Base-by-base conservation (phyloP, 2,797 vertebrate species). In the Chromobotia macracanthus region DNA sequence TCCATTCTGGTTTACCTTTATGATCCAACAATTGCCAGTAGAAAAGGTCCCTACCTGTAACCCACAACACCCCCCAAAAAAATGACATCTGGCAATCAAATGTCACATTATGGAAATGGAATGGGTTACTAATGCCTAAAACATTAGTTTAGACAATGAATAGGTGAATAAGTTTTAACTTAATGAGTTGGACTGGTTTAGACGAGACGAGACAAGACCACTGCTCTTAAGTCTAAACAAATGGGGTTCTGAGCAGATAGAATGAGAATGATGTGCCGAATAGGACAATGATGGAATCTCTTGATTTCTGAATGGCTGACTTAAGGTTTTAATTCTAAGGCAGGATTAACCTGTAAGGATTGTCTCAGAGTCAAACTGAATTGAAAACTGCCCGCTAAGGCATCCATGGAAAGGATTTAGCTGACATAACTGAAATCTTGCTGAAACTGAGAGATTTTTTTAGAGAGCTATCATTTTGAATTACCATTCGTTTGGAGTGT, bases 341-440 rank as follows among this genome's bases (percentile, higher is more conserved):
- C 41, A 21, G 44, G 23, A 58, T 68, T 56, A 77, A 31, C 63
- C 50, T 56, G n/a, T 55, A 46, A 31, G 41, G 23, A 58, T 23
- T 48, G 35, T 18, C 7, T 67, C 18, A 1, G n/a, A 44, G 50
- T 16, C 41, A 19, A n/a, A 46, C 25, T 69, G 53, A 51, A 51
- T 2, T 61, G 44, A 38, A 28, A 77, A 51, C 66, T 38, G 41
- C 56, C 46, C 44, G 50, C 75, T 38, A 60, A 28, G 44, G n/a
- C 19, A 61, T 38, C 46, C 44, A 51, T 35, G n/a, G 25, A 70
- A 51, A 78, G 23, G 53, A 70, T 61, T 41, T 61, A 70, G 56
- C 67, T 78, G 66, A 78, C 75, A 53, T n/a, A n/a, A n/a, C n/a
- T 1, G 3, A 70, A 78, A 78, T 70, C 25, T 78, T 78, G 75